These are phyloP conservation scores for Lepetodrilus schrolli DNA, from an alignment of 2,888 invertebrate genomes.

Conservation along the genomic window DNA sequence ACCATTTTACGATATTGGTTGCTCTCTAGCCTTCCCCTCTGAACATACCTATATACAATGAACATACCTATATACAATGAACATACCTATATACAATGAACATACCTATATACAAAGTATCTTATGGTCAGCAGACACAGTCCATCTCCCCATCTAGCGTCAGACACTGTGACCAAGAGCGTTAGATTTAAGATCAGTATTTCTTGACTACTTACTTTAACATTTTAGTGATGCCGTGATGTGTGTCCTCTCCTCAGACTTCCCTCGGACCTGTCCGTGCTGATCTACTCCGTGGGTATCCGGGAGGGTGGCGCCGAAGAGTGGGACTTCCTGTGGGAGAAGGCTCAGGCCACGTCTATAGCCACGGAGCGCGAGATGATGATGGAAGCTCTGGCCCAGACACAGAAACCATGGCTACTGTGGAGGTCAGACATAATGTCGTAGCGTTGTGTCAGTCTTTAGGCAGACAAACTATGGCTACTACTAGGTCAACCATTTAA, in stretches of 20 bases:
- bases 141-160: neutral
- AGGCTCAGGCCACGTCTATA: slow-evolving; percentile 63
- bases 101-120: too few relatives aligned
- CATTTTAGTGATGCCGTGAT: neutral
- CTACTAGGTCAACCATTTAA: too few relatives aligned
- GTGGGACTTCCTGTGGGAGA: slow-evolving; percentile 73
- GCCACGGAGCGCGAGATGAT: slow-evolving; percentile 71
- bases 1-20: too few relatives aligned
- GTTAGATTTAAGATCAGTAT: neutral
- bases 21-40: too few relatives aligned
- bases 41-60: too few relatives aligned
- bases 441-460: too few relatives aligned
- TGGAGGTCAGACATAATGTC: too few relatives aligned
- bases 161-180: neutral
- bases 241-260: slow-evolving; percentile 45
- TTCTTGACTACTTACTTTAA: neutral
- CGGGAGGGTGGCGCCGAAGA: slow-evolving; percentile 69
- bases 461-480: too few relatives aligned
- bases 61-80: too few relatives aligned
- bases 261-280: slow-evolving; percentile 64
- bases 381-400: slow-evolving; percentile 70
- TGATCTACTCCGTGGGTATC: slow-evolving; percentile 71
- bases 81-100: too few relatives aligned
- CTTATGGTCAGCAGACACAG: too few relatives aligned
- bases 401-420: slow-evolving; percentile 72